These are phyloP conservation scores for Melanophora roralis DNA, from an alignment of 2,888 invertebrate species.

Conservation along the genomic window DNA sequence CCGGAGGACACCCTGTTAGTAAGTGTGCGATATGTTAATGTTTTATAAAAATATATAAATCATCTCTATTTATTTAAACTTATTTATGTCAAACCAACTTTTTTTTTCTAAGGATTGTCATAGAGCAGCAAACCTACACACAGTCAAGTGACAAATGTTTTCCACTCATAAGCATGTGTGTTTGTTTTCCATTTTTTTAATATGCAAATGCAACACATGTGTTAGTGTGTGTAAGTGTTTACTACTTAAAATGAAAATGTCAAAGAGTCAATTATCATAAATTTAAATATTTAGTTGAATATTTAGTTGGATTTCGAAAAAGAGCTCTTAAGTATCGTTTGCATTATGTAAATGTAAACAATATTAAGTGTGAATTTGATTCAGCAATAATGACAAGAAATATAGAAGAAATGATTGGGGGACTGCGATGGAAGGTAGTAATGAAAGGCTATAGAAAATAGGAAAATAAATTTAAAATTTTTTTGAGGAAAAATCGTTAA, in stretches of 20 bases:
- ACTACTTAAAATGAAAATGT: slow-evolving; percentile 38
- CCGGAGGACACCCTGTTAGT: too few species aligned
- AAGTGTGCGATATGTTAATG: too few species aligned
- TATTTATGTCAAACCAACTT: not conserved
- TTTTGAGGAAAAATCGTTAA: too few species aligned
- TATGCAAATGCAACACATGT: too few species aligned
- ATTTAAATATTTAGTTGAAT: slow-evolving; percentile 51
- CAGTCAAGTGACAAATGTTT: slow-evolving; percentile 6
- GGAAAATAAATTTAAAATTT: too few species aligned
- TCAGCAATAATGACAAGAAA: slow-evolving; percentile 5
- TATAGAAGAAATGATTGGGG: too few species aligned
- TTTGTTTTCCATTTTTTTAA: not conserved
- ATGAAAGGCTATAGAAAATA: too few species aligned
- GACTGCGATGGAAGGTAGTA: too few species aligned
- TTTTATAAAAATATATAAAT: slow-evolving; percentile 31
- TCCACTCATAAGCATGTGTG: slow-evolving; percentile 30
- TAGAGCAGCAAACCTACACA: not conserved
- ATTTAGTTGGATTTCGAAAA: slow-evolving; percentile 14
- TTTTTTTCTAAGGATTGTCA: not conserved
- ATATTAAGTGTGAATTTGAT: slow-evolving; percentile 37
- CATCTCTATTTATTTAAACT: not conserved
- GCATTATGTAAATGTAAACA: slow-evolving; percentile 27
- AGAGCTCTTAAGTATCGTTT: slow-evolving; percentile 24
- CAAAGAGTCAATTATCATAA: slow-evolving; percentile 59
- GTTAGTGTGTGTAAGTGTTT: not conserved